A percentile compares a stretch with the other conserved stretches of the same genome.
These are phyloP conservation scores for Calosoma granatense DNA, from an alignment of 1,140 invertebrate genomes.

Conservation along the genomic window DNA sequence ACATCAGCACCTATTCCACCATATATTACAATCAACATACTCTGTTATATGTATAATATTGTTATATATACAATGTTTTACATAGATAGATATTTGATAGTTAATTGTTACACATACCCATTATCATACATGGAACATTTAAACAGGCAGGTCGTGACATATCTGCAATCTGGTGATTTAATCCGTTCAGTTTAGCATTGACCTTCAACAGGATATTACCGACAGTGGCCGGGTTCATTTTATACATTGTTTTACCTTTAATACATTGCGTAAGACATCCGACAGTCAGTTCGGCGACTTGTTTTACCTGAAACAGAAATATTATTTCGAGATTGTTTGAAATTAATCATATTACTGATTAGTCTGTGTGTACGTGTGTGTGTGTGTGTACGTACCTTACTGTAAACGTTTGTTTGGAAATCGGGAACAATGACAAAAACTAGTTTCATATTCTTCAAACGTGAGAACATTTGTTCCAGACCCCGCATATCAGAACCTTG, in stretches of 20 bases:
- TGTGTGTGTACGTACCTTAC: slow-evolving; percentile 25
- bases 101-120: slow-evolving; percentile 20
- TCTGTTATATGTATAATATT: too few species aligned
- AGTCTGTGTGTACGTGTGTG: neutral
- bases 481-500: slow-evolving; percentile 4
- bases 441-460: slow-evolving; percentile 29
- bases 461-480: slow-evolving; percentile 18
- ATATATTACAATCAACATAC: slow-evolving; percentile 48
- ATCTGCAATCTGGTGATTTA: slow-evolving; percentile 55
- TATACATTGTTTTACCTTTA: slow-evolving; percentile 44
- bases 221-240: slow-evolving; percentile 39
- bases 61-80: too few species aligned
- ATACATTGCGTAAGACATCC: slow-evolving; percentile 78
- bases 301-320: slow-evolving; percentile 49
- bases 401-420: slow-evolving; percentile 32
- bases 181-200: slow-evolving; percentile 71
- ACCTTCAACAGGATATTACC: slow-evolving; percentile 75
- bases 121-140: slow-evolving; percentile 27
- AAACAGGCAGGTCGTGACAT: slow-evolving; percentile 28
- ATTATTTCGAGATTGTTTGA: neutral
- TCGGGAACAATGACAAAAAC: slow-evolving; percentile 45
- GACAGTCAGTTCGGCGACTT: slow-evolving; percentile 58
- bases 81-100: too few species aligned
- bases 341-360: neutral
- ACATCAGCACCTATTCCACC: slow-evolving; percentile 72